Conservation (phyloP, 2,797 vertebrate species). For the Clamator glandarius region DNA sequence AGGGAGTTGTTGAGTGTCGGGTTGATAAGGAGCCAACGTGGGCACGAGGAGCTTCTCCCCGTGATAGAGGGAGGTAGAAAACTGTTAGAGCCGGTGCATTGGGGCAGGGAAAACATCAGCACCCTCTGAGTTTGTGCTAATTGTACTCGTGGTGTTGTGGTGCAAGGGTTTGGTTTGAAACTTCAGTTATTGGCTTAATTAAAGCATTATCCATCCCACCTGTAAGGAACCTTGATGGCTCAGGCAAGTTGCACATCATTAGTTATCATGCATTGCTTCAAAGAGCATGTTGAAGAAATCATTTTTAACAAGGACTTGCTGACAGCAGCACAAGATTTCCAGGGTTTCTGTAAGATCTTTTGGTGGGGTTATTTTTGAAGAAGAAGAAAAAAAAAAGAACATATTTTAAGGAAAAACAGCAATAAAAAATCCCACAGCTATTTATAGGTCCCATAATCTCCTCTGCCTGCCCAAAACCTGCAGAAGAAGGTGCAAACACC, state of each 20-base stretch:
- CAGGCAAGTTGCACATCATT: rapidly evolving
- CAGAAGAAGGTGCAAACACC: not conserved
- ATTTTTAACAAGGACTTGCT: constrained; percentile 28
- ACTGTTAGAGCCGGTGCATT: rapidly evolving
- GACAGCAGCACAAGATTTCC: constrained; percentile 8
- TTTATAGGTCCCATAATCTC: not conserved
- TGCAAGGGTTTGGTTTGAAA: not conserved
- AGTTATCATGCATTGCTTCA: not conserved
- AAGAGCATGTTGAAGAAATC: constrained; percentile 17
- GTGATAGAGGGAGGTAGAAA: not conserved
- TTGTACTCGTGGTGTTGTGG: not conserved
- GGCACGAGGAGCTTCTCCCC: not conserved
- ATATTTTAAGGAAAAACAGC: not conserved
- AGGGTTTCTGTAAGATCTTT: constrained; percentile 18
- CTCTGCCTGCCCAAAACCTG: not conserved
- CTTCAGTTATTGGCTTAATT: not conserved
- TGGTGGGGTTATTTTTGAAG: not conserved
- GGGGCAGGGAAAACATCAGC: not conserved
- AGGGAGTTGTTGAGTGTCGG: not conserved
- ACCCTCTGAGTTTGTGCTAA: not conserved
- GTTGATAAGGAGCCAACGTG: not conserved
- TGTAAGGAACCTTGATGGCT: constrained; percentile 6
- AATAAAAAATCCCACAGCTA: not conserved
- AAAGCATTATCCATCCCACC: not conserved
- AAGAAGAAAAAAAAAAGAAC: not conserved